Evolutionary conservation across 35 echinoderm and acorn worm species (phyloP), one percentile per base, ranked within the genome.

Genomic region (Diadema setosum): DNA sequence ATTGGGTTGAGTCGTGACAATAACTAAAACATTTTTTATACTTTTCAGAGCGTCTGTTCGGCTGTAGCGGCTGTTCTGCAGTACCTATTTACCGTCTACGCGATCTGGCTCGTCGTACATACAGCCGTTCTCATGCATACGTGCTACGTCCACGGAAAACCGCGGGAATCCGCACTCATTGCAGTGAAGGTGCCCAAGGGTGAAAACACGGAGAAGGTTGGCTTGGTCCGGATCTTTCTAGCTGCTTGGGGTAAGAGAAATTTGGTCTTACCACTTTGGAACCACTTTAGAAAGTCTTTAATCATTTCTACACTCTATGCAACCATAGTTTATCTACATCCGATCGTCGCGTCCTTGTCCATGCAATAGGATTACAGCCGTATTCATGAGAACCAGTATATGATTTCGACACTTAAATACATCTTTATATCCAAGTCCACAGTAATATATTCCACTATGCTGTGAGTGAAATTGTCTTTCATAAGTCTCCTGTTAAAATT

Each of bases 211-310:
- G 63, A 67, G 20, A 26, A 33, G 27, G 5, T 67, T 14, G 27
- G 27, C 5, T 34, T 67, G 8, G 37, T 34, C 4, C 30, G 24
- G 63, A 67, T 32, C 37, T 67, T 67, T 34, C 25, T 67, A 7
- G 63, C 63, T 67, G 63, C 20, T 67, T 67, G 63, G 63, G 63
- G 63, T 67, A 67, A 67, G n/a, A n/a, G n/a, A n/a, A n/a, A n/a
- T n/a, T n/a, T n/a, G n/a, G n/a, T n/a, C n/a, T n/a, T n/a, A n/a
- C n/a, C n/a, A n/a, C n/a, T n/a, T n/a, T n/a, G n/a, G n/a, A n/a
- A n/a, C n/a, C n/a, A n/a, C n/a, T n/a, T n/a, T n/a, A n/a, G n/a
- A n/a, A n/a, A n/a, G n/a, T n/a, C n/a, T n/a, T n/a, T n/a, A n/a
- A n/a, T n/a, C n/a, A n/a, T n/a, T n/a, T n/a, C n/a, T n/a, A n/a